A percentile compares a stretch with the other conserved stretches of the same genome.
Conservation (phyloP, 2,888 invertebrate species). For the Xylota segnis region DNA sequence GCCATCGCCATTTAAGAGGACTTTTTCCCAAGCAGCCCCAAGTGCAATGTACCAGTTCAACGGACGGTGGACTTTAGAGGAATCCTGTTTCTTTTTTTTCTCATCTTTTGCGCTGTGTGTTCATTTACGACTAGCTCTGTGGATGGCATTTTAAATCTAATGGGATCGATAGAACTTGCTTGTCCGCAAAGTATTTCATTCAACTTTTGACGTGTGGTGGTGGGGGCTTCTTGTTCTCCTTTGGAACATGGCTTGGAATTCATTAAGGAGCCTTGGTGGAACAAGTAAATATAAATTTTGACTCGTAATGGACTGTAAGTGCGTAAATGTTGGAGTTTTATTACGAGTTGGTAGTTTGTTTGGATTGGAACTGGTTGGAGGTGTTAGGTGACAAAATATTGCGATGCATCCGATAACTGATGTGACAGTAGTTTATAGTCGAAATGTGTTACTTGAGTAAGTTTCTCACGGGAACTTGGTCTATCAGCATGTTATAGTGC, state of each 20-base stretch:
- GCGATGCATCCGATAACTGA: no score
- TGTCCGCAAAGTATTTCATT: conserved; percentile 27
- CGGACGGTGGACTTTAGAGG: conserved; percentile 43
- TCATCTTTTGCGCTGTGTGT: conserved; percentile 5
- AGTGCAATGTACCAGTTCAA: conserved; percentile 56
- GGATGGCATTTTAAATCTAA: conserved; percentile 47
- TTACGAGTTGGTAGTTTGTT: not conserved
- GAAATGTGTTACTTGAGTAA: no score
- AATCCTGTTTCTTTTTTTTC: conserved; percentile 50
- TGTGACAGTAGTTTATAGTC: no score
- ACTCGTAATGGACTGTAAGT: not conserved
- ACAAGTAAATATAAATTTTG: not conserved
- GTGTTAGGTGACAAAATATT: not conserved
- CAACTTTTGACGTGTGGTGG: not conserved
- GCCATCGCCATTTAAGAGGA: conserved; percentile 42
- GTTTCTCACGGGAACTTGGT: no score
- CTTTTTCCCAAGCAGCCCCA: conserved; percentile 43
- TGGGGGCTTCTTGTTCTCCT: not conserved
- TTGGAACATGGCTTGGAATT: conserved; percentile 2
- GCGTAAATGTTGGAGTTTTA: not conserved
- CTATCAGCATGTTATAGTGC: no score
- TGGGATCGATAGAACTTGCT: conserved; percentile 46
- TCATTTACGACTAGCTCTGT: conserved; percentile 27
- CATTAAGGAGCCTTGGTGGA: conserved; percentile 16
- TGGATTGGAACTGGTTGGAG: not conserved